phyloP scores from a whole-genome alignment of 2,113 vertebrate species.

The Myotis davidii region DNA sequence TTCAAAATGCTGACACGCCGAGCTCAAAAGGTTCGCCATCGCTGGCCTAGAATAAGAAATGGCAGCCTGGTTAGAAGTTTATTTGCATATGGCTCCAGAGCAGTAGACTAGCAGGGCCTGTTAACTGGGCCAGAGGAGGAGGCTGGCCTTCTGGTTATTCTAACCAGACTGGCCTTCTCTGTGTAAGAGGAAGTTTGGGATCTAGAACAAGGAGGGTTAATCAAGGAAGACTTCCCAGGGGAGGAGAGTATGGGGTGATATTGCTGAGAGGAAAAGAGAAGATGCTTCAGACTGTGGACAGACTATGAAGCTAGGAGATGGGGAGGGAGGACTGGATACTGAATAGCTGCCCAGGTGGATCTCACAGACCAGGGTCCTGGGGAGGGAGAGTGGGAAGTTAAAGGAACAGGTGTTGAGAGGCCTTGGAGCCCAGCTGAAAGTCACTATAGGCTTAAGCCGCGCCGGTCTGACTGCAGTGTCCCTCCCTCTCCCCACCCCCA shows the following conservation, averaged over 20 bases:
- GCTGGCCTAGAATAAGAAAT: no score
- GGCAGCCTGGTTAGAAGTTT: no score
- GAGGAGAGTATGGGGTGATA: not conserved
- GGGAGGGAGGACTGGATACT: not conserved
- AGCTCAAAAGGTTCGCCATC: no score
- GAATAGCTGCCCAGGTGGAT: not conserved
- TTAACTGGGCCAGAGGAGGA: not conserved
- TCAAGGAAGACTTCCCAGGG: not conserved
- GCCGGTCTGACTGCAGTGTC: not conserved
- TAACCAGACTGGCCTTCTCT: no score
- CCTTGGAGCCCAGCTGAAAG: not conserved
- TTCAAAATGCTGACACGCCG: no score
- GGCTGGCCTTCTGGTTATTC: no score
- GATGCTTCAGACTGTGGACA: not conserved
- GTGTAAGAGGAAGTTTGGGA: not conserved
- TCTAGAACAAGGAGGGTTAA: not conserved
- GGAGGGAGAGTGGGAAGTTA: not conserved
- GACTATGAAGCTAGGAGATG: not conserved
- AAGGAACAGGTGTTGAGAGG: not conserved
- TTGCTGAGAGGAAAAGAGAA: not conserved
- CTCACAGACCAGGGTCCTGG: not conserved
- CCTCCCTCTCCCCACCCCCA: not conserved
- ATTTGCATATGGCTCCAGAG: no score
- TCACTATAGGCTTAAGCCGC: not conserved
- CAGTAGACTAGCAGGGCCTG: not conserved